phyloP scores from a whole-genome alignment of 2,113 vertebrate species.

The Ctenodactylus gundi region DNA sequence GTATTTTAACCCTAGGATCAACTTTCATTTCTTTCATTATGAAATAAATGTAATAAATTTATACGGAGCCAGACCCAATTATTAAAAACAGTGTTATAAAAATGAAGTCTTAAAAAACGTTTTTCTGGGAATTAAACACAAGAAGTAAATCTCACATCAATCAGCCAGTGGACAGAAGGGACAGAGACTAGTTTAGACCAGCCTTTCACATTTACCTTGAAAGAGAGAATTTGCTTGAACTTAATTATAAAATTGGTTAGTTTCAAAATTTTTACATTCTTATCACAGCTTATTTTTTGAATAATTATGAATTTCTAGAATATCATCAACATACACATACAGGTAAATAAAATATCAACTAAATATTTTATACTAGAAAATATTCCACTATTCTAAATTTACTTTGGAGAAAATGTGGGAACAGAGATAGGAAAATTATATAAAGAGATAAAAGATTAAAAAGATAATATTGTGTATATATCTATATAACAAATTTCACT shows the following conservation, averaged over 20 bases:
- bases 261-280: background rate
- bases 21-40: background rate
- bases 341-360: background rate
- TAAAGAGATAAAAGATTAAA: background rate
- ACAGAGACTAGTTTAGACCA: background rate
- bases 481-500: background rate
- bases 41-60: background rate
- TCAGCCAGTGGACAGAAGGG: background rate
- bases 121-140: background rate
- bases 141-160: background rate
- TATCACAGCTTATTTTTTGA: background rate
- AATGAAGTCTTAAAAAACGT: background rate
- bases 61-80: background rate
- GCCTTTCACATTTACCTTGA: background rate
- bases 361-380: background rate
- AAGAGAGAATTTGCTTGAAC: background rate
- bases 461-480: background rate
- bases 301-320: constrained; percentile 1
- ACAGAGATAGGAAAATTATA: background rate
- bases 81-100: background rate
- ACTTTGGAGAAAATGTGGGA: background rate
- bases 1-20: background rate
- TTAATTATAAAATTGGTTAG: background rate
- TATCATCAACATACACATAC: background rate
- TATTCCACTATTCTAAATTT: background rate